Evolutionary conservation across 2,888 invertebrate genomes (phyloP), one percentile per base, ranked within the genome.

Genomic region (Clivina fossor): DNA sequence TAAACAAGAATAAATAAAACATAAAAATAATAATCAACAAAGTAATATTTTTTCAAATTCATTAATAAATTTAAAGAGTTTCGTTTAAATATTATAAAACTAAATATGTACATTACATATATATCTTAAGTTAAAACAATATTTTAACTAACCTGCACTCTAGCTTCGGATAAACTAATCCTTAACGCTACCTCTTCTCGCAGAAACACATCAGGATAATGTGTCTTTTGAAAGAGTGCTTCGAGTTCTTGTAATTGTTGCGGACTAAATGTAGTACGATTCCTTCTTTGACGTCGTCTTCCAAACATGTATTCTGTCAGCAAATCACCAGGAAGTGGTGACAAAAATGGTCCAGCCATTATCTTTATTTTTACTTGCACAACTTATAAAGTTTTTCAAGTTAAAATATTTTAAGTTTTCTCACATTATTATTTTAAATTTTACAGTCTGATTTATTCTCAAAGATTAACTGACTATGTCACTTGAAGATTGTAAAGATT

Each of bases 221-320:
- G 94, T 0, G 94, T 95, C 74, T 93, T 92, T 73, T 93, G 92
- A 74, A 95, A 95, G 16, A 95, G 79, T 0, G 91, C 86, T 71
- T 95, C 95, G 66, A 95, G 74, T 69, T 94, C 93, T 69, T 91
- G 90, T 41, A 95, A 78, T 74, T 95, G 95, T 71, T 93, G 93
- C 1, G 94, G 93, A 20, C 93, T 93, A 72, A 95, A 95, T 0
- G 94, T 95, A 5, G 95, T 95, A 24, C 95, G 80, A 74, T 94
- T 94, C 58, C 94, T 81, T 58, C 94, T 81, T 80, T 95, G 87
- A 63, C 93, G 80, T 58, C 93, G 81, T 62, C 93, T 80, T 7
- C 93, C 93, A 70, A 93, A 93, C 92, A 93, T 92, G 67, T 93
- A 93, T 72, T 93, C 93, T 11, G 92, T 91, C 41, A 93, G 79